These are phyloP conservation scores for Hystrix cristata DNA, from an alignment of 2,113 vertebrate genomes.

Conservation along the genomic window DNA sequence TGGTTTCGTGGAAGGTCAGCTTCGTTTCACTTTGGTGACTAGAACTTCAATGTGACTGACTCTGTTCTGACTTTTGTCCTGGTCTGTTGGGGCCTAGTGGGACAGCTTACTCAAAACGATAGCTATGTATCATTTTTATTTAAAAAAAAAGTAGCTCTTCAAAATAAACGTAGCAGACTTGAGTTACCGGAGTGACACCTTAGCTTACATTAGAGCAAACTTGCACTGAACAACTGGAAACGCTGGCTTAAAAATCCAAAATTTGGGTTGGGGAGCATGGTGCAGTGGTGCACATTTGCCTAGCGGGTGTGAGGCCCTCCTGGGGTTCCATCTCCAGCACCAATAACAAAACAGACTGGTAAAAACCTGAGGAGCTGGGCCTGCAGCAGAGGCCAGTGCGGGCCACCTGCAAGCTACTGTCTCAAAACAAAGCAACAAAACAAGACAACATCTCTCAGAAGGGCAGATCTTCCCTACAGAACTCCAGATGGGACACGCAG, in stretches of 20 bases:
- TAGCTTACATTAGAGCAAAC: not conserved
- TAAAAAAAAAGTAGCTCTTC: not conserved
- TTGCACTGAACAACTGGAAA: conserved; percentile 19
- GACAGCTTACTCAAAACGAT: not conserved
- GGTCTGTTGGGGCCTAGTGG: not conserved
- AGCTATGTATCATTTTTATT: not conserved
- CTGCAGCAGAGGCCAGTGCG: not conserved
- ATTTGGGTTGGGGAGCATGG: not conserved
- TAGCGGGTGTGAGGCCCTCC: not conserved
- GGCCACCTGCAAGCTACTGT: not conserved
- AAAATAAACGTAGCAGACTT: conserved; percentile 1
- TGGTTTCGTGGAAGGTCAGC: not conserved
- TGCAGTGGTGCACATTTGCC: not conserved
- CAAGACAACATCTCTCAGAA: not conserved
- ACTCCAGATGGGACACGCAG: not conserved
- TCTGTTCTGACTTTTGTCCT: not conserved
- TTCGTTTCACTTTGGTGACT: not conserved
- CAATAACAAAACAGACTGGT: not conserved
- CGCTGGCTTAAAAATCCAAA: not conserved
- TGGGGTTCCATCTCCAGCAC: no score
- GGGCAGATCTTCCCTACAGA: not conserved
- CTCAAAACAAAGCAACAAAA: not conserved
- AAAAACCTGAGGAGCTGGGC: not conserved
- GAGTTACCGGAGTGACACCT: not conserved
- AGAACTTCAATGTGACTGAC: not conserved